Conservation (phyloP, 2,888 invertebrate species). For the Lasioglossum calceatum region DNA sequence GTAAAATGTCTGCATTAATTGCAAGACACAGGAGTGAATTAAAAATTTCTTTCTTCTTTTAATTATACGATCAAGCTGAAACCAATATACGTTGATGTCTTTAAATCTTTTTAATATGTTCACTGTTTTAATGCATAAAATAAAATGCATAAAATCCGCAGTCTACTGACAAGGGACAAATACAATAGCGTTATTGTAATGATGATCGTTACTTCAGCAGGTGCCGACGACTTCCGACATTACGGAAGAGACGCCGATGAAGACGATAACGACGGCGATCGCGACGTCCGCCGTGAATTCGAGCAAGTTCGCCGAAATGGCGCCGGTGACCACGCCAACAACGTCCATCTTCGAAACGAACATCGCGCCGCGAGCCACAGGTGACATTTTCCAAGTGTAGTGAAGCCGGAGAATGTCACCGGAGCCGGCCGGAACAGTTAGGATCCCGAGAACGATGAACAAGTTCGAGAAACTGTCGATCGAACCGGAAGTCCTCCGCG, state of each 20-base stretch:
- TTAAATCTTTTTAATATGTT: too few species aligned
- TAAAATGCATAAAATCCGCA: too few species aligned
- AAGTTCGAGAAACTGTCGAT: not conserved
- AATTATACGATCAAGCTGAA: too few species aligned
- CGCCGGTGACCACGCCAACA: slow-evolving; percentile 63
- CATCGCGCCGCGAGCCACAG: slow-evolving; percentile 76
- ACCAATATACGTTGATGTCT: too few species aligned
- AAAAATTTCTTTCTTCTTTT: too few species aligned
- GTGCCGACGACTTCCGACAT: slow-evolving; percentile 79
- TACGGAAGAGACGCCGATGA: slow-evolving; percentile 61
- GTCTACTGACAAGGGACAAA: too few species aligned
- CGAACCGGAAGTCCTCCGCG: not conserved
- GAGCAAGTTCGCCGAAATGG: slow-evolving; percentile 55
- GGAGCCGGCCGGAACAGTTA: not conserved
- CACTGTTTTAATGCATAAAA: too few species aligned
- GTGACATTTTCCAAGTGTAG: slow-evolving; percentile 78
- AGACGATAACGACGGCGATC: slow-evolving; percentile 62
- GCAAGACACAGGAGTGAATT: too few species aligned
- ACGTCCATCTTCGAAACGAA: slow-evolving; percentile 77
- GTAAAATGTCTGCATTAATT: too few species aligned
- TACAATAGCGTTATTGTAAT: not conserved
- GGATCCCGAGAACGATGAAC: not conserved
- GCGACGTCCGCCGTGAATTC: slow-evolving; percentile 66
- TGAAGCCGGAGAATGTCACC: not conserved
- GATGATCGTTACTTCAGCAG: slow-evolving; percentile 67